Evolutionary conservation across 2,113 vertebrate species (phyloP).

Genomic region (Pygoscelis adeliae): DNA sequence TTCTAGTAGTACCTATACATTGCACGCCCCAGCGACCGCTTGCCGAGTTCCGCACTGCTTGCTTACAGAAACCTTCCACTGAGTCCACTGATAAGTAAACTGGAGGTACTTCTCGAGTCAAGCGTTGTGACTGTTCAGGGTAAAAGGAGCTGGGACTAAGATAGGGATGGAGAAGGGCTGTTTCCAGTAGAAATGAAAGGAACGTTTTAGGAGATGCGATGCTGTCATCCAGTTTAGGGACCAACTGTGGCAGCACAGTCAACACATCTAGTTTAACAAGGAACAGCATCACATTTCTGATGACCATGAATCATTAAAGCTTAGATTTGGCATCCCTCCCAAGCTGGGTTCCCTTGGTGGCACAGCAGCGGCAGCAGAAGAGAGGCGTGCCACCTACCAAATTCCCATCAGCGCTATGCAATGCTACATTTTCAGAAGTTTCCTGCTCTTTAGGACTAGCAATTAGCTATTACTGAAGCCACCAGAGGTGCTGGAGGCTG

Average conservation of each 20-base stretch:
- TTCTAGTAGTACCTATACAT: not conserved
- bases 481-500: not conserved
- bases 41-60: not conserved
- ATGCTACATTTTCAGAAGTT: not conserved
- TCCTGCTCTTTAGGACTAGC: not conserved
- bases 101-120: not conserved
- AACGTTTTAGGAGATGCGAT: not conserved
- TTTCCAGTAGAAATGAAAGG: not conserved
- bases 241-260: not conserved
- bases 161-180: not conserved
- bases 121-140: not conserved
- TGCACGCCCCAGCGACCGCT: rapidly evolving
- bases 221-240: not conserved
- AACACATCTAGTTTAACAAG: not conserved
- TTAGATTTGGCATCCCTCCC: not conserved
- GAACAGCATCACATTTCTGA: not conserved
- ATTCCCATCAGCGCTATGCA: not conserved
- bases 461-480: not conserved
- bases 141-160: not conserved
- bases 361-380: not conserved
- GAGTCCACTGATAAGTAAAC: not conserved
- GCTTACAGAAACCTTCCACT: not conserved
- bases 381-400: not conserved
- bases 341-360: not conserved
- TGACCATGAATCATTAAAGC: not conserved